Evolutionary conservation across 2,113 vertebrate species (phyloP), one percentile per base, ranked within the genome.

Genomic region (Sardina pilchardus): DNA sequence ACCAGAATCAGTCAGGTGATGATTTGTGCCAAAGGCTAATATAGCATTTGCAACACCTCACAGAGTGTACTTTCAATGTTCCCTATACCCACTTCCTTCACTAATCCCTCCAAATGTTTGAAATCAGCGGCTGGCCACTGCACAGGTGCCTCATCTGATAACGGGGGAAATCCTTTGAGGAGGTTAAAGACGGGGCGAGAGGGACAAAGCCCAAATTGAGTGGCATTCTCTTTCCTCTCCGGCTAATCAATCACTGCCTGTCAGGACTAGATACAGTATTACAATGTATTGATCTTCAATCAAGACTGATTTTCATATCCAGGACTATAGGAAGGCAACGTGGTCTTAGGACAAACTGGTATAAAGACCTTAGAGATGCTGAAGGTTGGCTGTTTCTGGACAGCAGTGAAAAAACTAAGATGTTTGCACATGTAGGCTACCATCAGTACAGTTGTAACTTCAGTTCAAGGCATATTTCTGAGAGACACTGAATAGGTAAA

Each of bases 271-370:
- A 78, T 78, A 78, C 71, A 78, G 71, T 78, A 78, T 78, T 78
- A 78, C 71, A 19, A 78, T 78, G 30, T 78, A 78, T 78, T 78
- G 71, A 78, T 78, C 71, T 78, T 39, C 71, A 78, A 36, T 78
- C 71, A 36, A 34, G 71, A 78, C 71, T 78, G 71, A 78, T 36
- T 78, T 78, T 78, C 71, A 36, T 78, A 78, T 36, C 26, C 30
- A 30, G 14, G 21, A 24, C 6, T 10, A 26, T 10, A 26, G 26
- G 26, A 34, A 78, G 9, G 30, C 36, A 78, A 78, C 30, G 26
- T 36, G 71, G 36, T 36, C 34, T 30, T 34, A 39, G 30, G 71
- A 78, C 71, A 34, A 78, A 36, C 16, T 16, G 4, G 0, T 34
- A 36, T 34, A 78, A 78, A 78, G 63, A 78, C 26, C 3, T 16